Percentiles rank a stretch among this genome's conserved stretches.
Conservation (phyloP, 2,888 invertebrate species). For the Homarus gammarus region DNA sequence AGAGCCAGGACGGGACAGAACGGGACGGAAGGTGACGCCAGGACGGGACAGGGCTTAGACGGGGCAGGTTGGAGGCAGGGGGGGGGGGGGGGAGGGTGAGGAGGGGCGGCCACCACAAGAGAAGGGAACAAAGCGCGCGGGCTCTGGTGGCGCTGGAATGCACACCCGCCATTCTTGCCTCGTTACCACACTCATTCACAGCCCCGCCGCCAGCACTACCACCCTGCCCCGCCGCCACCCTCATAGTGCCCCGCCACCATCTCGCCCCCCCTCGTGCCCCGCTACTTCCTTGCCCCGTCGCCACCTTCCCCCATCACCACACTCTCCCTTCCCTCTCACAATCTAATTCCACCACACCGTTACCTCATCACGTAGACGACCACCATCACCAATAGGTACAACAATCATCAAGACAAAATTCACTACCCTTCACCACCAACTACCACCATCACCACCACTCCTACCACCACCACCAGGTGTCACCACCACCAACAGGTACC, state of each 20-base stretch:
- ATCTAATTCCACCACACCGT: too few relatives aligned
- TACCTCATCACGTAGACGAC: too few relatives aligned
- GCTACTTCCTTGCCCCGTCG: too few relatives aligned
- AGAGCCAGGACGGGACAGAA: not conserved
- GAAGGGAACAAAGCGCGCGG: slow-evolving; percentile 20
- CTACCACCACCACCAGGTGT: too few relatives aligned
- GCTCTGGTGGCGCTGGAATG: slow-evolving; percentile 49
- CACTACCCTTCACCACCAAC: not conserved
- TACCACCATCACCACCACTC: too few relatives aligned
- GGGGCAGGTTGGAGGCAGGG: too few relatives aligned
- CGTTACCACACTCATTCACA: slow-evolving; percentile 69
- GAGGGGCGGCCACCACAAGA: not conserved
- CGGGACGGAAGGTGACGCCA: not conserved
- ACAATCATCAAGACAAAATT: not conserved
- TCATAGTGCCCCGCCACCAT: not conserved
- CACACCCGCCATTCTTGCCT: slow-evolving; percentile 69
- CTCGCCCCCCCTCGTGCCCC: not conserved
- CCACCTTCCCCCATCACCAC: too few relatives aligned
- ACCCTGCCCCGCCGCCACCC: not conserved
- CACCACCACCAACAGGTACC: too few relatives aligned
- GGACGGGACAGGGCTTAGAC: not conserved
- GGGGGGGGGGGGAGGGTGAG: not conserved
- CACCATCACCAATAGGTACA: not conserved
- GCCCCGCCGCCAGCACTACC: slow-evolving; percentile 17
- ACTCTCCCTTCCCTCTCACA: too few relatives aligned